Evolutionary conservation across 2,888 invertebrate genomes (phyloP).

Genomic region (Scaptomyza cyrtandrae): DNA sequence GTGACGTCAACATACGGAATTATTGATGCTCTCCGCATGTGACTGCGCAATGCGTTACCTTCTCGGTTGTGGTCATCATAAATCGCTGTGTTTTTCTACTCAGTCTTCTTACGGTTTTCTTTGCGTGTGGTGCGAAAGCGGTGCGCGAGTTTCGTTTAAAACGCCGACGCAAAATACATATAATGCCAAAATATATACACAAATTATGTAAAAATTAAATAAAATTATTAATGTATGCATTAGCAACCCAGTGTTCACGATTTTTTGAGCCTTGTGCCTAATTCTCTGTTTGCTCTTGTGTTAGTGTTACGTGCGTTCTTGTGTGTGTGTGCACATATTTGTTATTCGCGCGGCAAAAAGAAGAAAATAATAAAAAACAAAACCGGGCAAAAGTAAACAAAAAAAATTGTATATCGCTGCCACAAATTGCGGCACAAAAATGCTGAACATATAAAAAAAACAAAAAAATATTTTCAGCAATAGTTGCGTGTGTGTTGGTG

Average conservation of each 20-base stretch:
- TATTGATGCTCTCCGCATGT: slow-evolving; percentile 29
- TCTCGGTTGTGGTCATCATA: background rate
- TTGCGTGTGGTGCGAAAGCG: slow-evolving; percentile 38
- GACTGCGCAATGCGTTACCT: slow-evolving; percentile 25
- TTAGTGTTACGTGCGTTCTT: slow-evolving; percentile 43
- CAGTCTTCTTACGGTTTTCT: slow-evolving; percentile 56
- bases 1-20: slow-evolving; percentile 17
- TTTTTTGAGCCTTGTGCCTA: slow-evolving; percentile 54
- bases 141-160: slow-evolving; percentile 15
- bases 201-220: slow-evolving; percentile 51
- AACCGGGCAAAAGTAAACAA: slow-evolving; percentile 56
- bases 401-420: slow-evolving; percentile 37
- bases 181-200: slow-evolving; percentile 33
- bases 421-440: slow-evolving; percentile 60
- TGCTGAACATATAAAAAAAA: slow-evolving; percentile 56
- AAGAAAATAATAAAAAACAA: slow-evolving; percentile 30
- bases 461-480: slow-evolving; percentile 43
- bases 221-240: slow-evolving; percentile 15
- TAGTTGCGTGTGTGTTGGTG: slow-evolving; percentile 31
- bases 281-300: slow-evolving; percentile 38
- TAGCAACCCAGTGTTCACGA: slow-evolving; percentile 40
- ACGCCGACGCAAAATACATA: slow-evolving; percentile 44
- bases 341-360: slow-evolving; percentile 64
- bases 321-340: slow-evolving; percentile 32
- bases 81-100: slow-evolving; percentile 40